phyloP scores from a whole-genome alignment of 2,797 vertebrate species.

The Sciaenops ocellatus region DNA sequence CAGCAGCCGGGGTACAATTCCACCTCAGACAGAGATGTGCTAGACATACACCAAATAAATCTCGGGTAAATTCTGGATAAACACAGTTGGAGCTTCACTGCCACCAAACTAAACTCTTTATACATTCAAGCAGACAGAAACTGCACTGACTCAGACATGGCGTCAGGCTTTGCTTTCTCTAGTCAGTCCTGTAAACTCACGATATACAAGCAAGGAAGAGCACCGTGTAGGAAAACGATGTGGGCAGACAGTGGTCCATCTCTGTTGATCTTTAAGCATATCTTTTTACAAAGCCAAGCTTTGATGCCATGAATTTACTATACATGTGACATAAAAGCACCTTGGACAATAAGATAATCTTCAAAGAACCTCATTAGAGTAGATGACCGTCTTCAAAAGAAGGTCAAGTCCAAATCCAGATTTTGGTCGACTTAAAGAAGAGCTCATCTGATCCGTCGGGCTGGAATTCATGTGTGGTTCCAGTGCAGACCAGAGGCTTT shows the following conservation, averaged over 20 bases:
- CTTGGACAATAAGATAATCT: slow-evolving; percentile 69
- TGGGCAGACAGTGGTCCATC: slow-evolving; percentile 34
- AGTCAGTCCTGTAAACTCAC: slow-evolving; percentile 41
- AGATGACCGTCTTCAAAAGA: slow-evolving; percentile 65
- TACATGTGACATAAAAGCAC: slow-evolving; percentile 60
- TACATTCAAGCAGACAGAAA: slow-evolving; percentile 34
- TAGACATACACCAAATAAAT: slow-evolving; percentile 62
- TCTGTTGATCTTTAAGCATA: slow-evolving; percentile 35
- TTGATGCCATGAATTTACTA: slow-evolving; percentile 58
- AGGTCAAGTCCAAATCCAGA: slow-evolving; percentile 68
- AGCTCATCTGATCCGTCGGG: slow-evolving; percentile 62
- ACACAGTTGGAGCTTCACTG: slow-evolving; percentile 58
- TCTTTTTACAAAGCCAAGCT: slow-evolving; percentile 43
- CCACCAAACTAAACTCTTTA: slow-evolving; percentile 48
- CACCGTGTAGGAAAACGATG: slow-evolving; percentile 41
- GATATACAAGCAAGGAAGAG: slow-evolving; percentile 45
- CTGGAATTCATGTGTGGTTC: slow-evolving; percentile 58
- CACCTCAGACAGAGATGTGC: slow-evolving; percentile 50
- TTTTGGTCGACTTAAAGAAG: slow-evolving; percentile 52
- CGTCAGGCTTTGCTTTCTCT: slow-evolving; percentile 54
- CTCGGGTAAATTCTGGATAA: slow-evolving; percentile 62
- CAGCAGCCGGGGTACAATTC: slow-evolving; percentile 23
- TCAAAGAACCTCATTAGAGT: slow-evolving; percentile 70
- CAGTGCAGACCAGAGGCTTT: slow-evolving; percentile 51
- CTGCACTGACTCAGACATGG: slow-evolving; percentile 52